Conservation (phyloP, 2,888 invertebrate species). For the Agrotis segetum region DNA sequence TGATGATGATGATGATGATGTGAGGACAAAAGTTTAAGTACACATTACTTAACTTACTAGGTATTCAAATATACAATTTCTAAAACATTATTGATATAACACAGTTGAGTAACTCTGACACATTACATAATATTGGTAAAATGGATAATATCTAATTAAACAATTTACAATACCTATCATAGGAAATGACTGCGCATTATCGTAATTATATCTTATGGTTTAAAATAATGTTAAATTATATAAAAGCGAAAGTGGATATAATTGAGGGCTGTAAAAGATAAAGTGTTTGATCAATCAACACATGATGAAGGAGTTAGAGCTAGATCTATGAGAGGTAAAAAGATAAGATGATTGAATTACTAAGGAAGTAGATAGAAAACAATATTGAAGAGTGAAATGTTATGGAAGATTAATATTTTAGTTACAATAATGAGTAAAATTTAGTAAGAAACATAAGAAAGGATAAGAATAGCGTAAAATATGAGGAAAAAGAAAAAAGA, state of each 20-base stretch:
- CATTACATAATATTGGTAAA: slow-evolving; percentile 40
- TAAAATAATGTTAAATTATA: slow-evolving; percentile 21
- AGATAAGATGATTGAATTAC: background rate
- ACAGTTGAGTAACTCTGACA: background rate
- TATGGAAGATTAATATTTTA: background rate
- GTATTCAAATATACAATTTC: background rate
- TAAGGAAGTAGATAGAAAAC: background rate
- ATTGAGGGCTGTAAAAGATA: background rate
- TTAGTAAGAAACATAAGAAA: background rate
- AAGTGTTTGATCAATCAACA: background rate
- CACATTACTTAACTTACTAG: background rate
- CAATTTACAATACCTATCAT: slow-evolving; percentile 34
- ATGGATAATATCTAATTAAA: slow-evolving; percentile 37
- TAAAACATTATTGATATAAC: slow-evolving; percentile 3
- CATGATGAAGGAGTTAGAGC: background rate
- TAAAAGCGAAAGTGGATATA: slow-evolving; percentile 37
- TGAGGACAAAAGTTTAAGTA: background rate
- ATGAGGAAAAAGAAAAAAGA: background rate
- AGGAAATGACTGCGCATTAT: slow-evolving; percentile 36
- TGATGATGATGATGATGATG: background rate
- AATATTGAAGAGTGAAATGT: background rate
- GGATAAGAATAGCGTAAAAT: background rate
- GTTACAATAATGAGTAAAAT: background rate
- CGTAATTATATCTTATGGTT: slow-evolving; percentile 40
- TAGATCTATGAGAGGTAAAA: background rate